Evolutionary conservation across 92 coral and sea anemone genomes (phyloP), one percentile per base, ranked within the genome.

Genomic region (Phymanthus crucifer): DNA sequence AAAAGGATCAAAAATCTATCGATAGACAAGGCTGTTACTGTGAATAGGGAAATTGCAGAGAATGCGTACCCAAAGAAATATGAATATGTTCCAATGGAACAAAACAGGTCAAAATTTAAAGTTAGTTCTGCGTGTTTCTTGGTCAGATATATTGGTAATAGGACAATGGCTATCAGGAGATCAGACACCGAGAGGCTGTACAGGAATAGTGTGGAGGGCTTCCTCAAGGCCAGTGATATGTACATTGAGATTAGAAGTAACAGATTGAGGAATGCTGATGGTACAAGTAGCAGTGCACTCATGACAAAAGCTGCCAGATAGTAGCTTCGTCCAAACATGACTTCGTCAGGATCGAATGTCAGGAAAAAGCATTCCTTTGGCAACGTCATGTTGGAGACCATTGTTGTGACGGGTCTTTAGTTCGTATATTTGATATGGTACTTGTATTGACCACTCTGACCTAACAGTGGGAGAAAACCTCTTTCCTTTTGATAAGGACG

Each of bases 51-150:
- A 16, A 43, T 75, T 23, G 74, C 47, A 43, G 75, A 57, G 31
- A 68, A 40, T 2, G 29, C 33, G 40, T 45, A 66, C 16, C 83
- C 83, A 43, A 40, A 10, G 2, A 47, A 18, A 32, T 79, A 79
- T 13, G 37, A 7, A 12, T 31, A 47, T 1, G 68, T 19, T 7
- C 74, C 83, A 40, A 64, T 79, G 2, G 12, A 23, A 40, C 83
- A 79, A 66, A 66, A 79, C 32, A 79, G 48, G 1, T 66, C 37
- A 21, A 79, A 79, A 43, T 79, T 11, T 16, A 21, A 27, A 9
- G 14, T 34, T 2, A 79, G 66, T 61, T 79, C 83, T 48, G 73
- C 83, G 64, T 66, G 19, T 33, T 79, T 79, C 65, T 79, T 79
- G 33, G 32, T 75, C 3, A 79, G 6, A 32, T 65, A 79, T 6